phyloP scores from a whole-genome alignment of 2,888 invertebrate genomes.

The Cordilura impudica region DNA sequence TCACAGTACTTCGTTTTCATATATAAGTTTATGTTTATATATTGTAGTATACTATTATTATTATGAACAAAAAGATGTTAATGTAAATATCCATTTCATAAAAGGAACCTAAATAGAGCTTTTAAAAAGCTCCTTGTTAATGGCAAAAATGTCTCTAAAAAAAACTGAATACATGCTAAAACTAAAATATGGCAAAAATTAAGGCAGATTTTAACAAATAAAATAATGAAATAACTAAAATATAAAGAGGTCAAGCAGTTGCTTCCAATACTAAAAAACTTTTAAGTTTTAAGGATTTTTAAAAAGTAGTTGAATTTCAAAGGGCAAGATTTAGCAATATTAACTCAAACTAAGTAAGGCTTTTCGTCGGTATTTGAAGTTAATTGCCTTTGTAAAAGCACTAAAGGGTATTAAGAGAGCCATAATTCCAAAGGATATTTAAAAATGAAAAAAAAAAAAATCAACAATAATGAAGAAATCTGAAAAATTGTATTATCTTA shows the following conservation, averaged over 20 bases:
- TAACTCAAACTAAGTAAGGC: no score
- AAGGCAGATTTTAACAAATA: slow-evolving; percentile 41
- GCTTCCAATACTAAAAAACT: not conserved
- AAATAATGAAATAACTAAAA: not conserved
- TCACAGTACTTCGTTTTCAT: slow-evolving; percentile 74
- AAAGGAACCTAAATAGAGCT: slow-evolving; percentile 61
- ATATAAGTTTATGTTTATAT: slow-evolving; percentile 22
- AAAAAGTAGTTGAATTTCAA: not conserved
- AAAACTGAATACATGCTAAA: slow-evolving; percentile 3
- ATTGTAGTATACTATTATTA: slow-evolving; percentile 1
- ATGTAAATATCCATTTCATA: slow-evolving; percentile 4
- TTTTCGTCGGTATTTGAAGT: no score
- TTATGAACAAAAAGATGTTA: not conserved
- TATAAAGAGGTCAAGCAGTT: slow-evolving; percentile 47
- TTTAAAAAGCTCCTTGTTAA: slow-evolving; percentile 54
- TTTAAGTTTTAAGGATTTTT: not conserved
- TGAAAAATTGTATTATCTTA: no score
- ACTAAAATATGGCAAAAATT: slow-evolving; percentile 60
- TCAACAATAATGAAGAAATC: no score
- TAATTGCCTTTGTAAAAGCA: no score
- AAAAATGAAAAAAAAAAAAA: no score
- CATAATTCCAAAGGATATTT: no score
- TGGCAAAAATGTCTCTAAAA: slow-evolving; percentile 48
- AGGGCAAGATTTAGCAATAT: slow-evolving; percentile 25
- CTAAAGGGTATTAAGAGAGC: no score